Conservation (phyloP, 2,797 vertebrate genomes). For the Callimico goeldii region DNA sequence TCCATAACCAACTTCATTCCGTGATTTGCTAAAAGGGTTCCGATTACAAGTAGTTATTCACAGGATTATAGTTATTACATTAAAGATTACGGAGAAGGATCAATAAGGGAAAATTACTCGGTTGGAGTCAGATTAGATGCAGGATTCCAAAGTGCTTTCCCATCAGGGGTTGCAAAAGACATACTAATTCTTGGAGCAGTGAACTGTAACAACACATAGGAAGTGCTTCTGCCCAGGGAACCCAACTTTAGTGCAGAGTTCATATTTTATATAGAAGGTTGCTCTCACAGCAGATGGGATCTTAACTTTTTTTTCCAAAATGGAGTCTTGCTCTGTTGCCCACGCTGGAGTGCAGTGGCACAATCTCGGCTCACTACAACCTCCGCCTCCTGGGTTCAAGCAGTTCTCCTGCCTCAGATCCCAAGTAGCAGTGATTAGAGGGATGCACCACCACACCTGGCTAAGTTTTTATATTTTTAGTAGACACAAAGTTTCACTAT, state of each 20-base stretch:
- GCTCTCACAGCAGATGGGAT: background rate
- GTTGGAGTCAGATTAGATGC: background rate
- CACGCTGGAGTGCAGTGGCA: background rate
- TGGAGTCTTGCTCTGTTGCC: background rate
- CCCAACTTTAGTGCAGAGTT: background rate
- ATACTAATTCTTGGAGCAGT: background rate
- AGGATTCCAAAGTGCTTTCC: background rate
- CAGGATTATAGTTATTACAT: background rate
- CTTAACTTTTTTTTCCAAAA: background rate
- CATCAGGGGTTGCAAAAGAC: background rate
- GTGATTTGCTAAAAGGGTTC: background rate
- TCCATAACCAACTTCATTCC: background rate
- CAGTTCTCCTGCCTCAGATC: background rate
- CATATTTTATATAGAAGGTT: background rate
- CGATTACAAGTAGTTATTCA: background rate
- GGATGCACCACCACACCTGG: background rate
- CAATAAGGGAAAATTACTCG: background rate
- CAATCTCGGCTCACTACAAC: background rate
- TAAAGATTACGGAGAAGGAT: background rate
- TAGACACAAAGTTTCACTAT: background rate
- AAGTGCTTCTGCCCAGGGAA: background rate
- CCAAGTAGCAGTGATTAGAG: background rate
- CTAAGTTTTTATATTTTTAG: background rate
- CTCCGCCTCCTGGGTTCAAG: background rate
- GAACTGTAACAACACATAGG: background rate